These are phyloP conservation scores for Stictocephala bisonia DNA, from an alignment of 2,888 invertebrate genomes.

Conservation along the genomic window DNA sequence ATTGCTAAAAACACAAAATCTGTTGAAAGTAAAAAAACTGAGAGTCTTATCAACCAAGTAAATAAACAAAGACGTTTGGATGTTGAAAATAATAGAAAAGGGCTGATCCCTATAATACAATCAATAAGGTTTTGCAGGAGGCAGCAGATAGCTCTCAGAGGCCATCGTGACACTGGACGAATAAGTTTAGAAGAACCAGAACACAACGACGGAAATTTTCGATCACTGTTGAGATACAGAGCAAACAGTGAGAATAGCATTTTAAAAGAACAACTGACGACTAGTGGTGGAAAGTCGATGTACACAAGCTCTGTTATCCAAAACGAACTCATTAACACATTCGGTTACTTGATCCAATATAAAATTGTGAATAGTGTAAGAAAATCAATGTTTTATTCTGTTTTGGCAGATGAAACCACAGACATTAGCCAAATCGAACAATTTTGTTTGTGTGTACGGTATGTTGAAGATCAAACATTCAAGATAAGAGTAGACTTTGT, in stretches of 20 bases:
- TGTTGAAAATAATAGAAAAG: slow-evolving; percentile 30
- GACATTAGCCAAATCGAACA: no score
- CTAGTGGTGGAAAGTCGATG: slow-evolving; percentile 19
- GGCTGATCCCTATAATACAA: slow-evolving; percentile 32
- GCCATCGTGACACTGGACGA: slow-evolving; percentile 55
- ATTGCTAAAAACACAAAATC: slow-evolving; percentile 9
- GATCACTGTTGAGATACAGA: slow-evolving; percentile 53
- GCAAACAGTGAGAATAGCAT: slow-evolving; percentile 52
- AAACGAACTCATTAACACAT: slow-evolving; percentile 48
- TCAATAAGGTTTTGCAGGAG: slow-evolving; percentile 50
- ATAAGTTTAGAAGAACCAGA: slow-evolving; percentile 21
- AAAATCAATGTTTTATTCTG: slow-evolving; percentile 24
- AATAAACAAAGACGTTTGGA: slow-evolving; percentile 12
- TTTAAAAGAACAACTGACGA: slow-evolving; percentile 53
- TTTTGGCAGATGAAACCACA: no score
- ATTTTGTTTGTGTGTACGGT: no score
- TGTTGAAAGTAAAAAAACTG: slow-evolving; percentile 18
- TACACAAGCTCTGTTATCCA: slow-evolving; percentile 54
- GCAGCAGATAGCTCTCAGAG: slow-evolving; percentile 58
- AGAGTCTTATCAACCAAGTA: slow-evolving; percentile 29
- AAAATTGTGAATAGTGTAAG: slow-evolving; percentile 15
- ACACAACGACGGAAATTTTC: slow-evolving; percentile 56
- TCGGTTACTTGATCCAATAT: slow-evolving; percentile 6
- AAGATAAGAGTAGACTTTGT: no score
- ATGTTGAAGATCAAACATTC: no score